These are phyloP conservation scores for Macrobrachium rosenbergii DNA, from an alignment of 1,140 invertebrate species.

Conservation along the genomic window DNA sequence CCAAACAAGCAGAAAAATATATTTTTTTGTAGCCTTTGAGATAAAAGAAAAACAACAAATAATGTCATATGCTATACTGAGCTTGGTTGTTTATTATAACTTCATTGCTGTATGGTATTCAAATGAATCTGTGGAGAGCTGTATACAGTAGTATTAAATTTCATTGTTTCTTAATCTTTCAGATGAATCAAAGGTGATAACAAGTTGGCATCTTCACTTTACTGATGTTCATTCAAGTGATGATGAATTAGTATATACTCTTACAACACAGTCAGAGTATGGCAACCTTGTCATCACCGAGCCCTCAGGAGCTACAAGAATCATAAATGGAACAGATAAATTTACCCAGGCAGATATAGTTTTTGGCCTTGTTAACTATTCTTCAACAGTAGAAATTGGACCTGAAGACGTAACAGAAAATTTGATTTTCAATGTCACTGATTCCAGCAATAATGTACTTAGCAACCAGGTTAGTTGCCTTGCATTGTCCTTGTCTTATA, in stretches of 20 bases:
- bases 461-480: conserved; percentile 60
- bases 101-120: no score
- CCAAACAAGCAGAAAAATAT: no score
- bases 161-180: not conserved
- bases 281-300: conserved; percentile 44
- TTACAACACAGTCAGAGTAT: conserved; percentile 40
- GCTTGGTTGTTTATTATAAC: no score
- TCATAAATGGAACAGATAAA: conserved; percentile 62
- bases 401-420: conserved; percentile 33
- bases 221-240: conserved; percentile 61
- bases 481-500: not conserved
- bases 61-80: no score
- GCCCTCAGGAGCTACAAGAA: conserved; percentile 21
- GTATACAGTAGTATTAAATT: not conserved
- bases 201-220: conserved; percentile 54
- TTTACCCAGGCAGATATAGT: conserved; percentile 59
- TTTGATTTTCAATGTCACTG: conserved; percentile 69
- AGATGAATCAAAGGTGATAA: conserved; percentile 57
- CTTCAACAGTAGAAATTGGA: conserved; percentile 56
- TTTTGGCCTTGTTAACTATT: conserved; percentile 45
- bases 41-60: no score
- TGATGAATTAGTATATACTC: conserved; percentile 61
- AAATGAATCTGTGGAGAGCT: not conserved
- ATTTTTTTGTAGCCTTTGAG: no score
- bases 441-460: conserved; percentile 70